phyloP scores from a whole-genome alignment of 2,113 vertebrate species.

The Glareola pratincola region DNA sequence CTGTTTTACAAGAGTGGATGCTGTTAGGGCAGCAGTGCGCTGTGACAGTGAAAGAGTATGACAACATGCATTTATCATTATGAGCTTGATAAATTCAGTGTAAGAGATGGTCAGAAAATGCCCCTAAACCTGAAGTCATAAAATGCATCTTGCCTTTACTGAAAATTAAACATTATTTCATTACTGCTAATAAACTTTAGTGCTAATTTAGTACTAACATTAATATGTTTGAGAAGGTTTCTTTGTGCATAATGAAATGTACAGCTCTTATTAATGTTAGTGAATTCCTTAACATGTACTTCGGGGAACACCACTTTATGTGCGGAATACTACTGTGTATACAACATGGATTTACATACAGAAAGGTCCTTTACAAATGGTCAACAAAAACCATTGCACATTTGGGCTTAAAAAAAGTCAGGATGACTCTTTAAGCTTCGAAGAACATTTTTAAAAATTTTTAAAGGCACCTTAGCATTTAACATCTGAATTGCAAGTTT shows the following conservation, averaged over 20 bases:
- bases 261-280: not conserved
- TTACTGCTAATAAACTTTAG: not conserved
- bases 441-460: not conserved
- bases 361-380: not conserved
- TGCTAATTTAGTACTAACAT: not conserved
- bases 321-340: not conserved
- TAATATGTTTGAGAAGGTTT: not conserved
- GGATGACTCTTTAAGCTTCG: not conserved
- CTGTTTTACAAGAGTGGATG: constrained; percentile 57
- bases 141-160: not conserved
- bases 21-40: constrained; percentile 37
- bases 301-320: not conserved
- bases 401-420: not conserved
- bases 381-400: not conserved
- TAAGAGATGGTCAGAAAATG: constrained; percentile 19
- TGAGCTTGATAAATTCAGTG: not conserved
- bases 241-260: not conserved
- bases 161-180: not conserved
- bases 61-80: constrained; percentile 44
- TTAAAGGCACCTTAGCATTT: not conserved
- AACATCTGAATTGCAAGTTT: not conserved
- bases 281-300: not conserved
- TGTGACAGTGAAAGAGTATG: constrained; percentile 28
- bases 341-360: not conserved
- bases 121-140: not conserved